These are phyloP conservation scores for Ephialtes manifestator DNA, from an alignment of 2,888 invertebrate genomes.

Conservation along the genomic window DNA sequence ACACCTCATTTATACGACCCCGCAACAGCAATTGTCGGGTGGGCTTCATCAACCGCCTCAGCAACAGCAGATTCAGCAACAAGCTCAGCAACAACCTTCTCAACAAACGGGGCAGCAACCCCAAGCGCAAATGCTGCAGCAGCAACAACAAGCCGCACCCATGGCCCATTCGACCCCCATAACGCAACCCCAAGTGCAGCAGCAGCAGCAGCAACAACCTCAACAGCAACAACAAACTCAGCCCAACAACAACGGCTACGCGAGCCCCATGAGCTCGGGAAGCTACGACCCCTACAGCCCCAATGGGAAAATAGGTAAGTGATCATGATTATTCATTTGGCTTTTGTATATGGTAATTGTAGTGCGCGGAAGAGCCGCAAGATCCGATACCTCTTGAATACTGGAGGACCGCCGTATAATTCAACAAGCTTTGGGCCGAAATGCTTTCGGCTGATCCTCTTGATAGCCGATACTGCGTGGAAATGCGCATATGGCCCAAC, in stretches of 20 bases:
- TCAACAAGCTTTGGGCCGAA: conserved; percentile 26
- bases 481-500: conserved; percentile 6
- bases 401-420: background rate
- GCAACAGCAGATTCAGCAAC: conserved; percentile 70
- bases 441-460: conserved; percentile 50
- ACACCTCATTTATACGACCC: conserved; percentile 87
- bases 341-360: conserved; percentile 14
- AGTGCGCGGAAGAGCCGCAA: background rate
- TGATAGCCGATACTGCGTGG: conserved; percentile 56
- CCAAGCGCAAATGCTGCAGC: conserved; percentile 69
- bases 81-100: conserved; percentile 59
- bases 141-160: conserved; percentile 76
- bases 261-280: conserved; percentile 94
- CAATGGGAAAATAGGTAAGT: conserved; percentile 95
- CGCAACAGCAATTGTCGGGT: conserved; percentile 79
- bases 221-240: conserved; percentile 83
- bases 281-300: conserved; percentile 97
- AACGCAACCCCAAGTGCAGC: conserved; percentile 85
- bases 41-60: conserved; percentile 70
- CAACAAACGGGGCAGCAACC: conserved; percentile 75
- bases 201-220: conserved; percentile 64
- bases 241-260: conserved; percentile 91
- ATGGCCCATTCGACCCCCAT: conserved; percentile 77
- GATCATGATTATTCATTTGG: background rate
- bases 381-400: background rate